A percentile compares a stretch with the other conserved stretches of the same genome.
phyloP scores from a whole-genome alignment of 2,888 invertebrate genomes.

The Athetis lepigone region DNA sequence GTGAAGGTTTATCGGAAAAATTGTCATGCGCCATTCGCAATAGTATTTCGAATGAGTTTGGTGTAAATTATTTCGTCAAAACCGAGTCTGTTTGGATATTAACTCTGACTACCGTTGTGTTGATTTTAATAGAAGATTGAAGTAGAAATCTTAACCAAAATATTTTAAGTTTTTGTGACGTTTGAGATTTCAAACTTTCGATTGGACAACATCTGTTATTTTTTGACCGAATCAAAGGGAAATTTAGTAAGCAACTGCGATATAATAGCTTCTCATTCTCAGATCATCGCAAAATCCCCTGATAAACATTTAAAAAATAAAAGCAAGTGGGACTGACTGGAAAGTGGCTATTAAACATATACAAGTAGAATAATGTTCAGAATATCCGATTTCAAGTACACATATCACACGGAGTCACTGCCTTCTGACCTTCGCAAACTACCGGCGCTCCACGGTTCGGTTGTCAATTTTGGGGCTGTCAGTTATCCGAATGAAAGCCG shows the following conservation, averaged over 20 bases:
- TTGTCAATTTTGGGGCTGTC: slow-evolving; percentile 36
- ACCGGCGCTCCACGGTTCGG: slow-evolving; percentile 23
- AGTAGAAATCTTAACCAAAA: neutral
- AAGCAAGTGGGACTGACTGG: no score
- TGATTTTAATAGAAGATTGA: slow-evolving; percentile 10
- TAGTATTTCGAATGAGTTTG: slow-evolving; percentile 80
- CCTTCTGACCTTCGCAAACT: slow-evolving; percentile 43
- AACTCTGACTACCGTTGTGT: slow-evolving; percentile 38
- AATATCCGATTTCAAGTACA: neutral
- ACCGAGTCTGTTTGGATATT: slow-evolving; percentile 58
- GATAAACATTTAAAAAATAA: no score
- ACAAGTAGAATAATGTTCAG: neutral
- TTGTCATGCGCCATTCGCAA: slow-evolving; percentile 79
- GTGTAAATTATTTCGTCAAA: slow-evolving; percentile 77
- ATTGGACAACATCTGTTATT: no score
- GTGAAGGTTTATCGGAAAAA: slow-evolving; percentile 78
- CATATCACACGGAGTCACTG: slow-evolving; percentile 23
- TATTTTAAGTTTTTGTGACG: slow-evolving; percentile 9
- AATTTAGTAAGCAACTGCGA: no score
- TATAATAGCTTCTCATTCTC: no score
- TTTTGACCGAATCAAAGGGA: no score
- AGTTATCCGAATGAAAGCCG: slow-evolving; percentile 30
- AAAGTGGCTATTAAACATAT: no score
- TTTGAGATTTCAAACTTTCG: neutral
- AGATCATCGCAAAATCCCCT: no score